Percentiles rank a stretch among this genome's conserved stretches.
Evolutionary conservation across 2,113 vertebrate species (phyloP).

Genomic region (Zootoca vivipara): DNA sequence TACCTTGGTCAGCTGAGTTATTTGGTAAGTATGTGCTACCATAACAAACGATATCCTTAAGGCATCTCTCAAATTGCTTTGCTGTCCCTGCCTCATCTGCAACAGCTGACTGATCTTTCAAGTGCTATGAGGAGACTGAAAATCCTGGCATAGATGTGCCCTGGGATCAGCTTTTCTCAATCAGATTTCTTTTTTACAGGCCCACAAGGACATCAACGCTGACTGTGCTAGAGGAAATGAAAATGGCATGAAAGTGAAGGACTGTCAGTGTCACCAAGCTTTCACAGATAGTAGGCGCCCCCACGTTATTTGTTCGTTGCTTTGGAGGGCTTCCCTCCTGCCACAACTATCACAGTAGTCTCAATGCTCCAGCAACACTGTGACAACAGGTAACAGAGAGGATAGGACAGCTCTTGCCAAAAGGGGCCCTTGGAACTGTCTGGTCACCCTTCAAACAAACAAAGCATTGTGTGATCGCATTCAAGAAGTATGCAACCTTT

Average conservation of each 20-base stretch:
- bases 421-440: background rate
- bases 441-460: background rate
- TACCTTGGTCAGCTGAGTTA: constrained; percentile 35
- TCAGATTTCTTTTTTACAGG: constrained; percentile 58
- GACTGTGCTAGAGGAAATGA: constrained; percentile 60
- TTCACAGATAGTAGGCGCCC: constrained; percentile 51
- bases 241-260: constrained; percentile 61
- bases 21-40: constrained; percentile 50
- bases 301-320: background rate
- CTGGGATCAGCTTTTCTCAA: constrained; percentile 71
- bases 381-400: background rate
- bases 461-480: background rate
- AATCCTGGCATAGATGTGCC: constrained; percentile 65
- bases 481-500: background rate
- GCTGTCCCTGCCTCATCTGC: constrained; percentile 69
- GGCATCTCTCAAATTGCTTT: constrained; percentile 42
- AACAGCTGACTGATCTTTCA: constrained; percentile 71
- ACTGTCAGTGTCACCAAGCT: constrained; percentile 58
- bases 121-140: constrained; percentile 58
- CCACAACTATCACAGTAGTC: background rate
- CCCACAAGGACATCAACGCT: constrained; percentile 62
- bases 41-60: background rate
- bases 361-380: background rate
- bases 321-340: background rate
- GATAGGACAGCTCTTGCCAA: background rate